These are phyloP conservation scores for Sarcophaga peregrina DNA, from an alignment of 1,140 invertebrate genomes.

Conservation along the genomic window DNA sequence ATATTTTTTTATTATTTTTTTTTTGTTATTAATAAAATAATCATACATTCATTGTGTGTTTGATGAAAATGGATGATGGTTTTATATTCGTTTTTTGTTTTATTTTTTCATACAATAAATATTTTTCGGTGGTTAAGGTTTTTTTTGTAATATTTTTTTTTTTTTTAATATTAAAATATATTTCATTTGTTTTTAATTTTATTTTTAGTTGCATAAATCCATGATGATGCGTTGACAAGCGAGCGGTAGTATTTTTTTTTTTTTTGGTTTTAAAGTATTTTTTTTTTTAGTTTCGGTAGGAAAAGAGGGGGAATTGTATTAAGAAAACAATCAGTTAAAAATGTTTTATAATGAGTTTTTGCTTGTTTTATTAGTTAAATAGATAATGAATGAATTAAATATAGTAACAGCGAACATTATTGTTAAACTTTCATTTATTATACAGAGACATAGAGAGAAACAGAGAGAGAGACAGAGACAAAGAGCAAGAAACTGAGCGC, in stretches of 20 bases:
- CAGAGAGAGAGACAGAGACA: background rate
- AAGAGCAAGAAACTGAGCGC: too few species aligned
- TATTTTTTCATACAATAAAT: conserved; percentile 33
- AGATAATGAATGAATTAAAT: conserved; percentile 42
- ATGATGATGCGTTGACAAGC: conserved; percentile 48
- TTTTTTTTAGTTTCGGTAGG: conserved; percentile 46
- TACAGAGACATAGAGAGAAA: background rate
- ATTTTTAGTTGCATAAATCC: conserved; percentile 45
- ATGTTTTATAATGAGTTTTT: conserved; percentile 51
- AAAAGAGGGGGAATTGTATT: conserved; percentile 47
- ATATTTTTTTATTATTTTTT: conserved; percentile 35
- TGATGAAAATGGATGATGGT: conserved; percentile 26
- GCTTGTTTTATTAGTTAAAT: conserved; percentile 53
- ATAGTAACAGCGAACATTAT: conserved; percentile 28
- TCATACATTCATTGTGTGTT: conserved; percentile 24
- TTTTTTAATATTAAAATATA: conserved; percentile 29
- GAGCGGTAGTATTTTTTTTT: conserved; percentile 36
- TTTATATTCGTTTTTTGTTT: conserved; percentile 8
- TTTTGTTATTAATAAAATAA: conserved; percentile 17
- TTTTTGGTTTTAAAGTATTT: conserved; percentile 3
- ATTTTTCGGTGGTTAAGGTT: background rate
- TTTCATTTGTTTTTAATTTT: background rate
- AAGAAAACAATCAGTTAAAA: conserved; percentile 58
- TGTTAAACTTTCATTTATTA: background rate
- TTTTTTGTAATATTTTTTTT: conserved; percentile 15